Percentiles rank a stretch among this genome's conserved stretches.
These are phyloP conservation scores for Hypomecis punctinalis DNA, from an alignment of 2,888 invertebrate species.

Conservation along the genomic window DNA sequence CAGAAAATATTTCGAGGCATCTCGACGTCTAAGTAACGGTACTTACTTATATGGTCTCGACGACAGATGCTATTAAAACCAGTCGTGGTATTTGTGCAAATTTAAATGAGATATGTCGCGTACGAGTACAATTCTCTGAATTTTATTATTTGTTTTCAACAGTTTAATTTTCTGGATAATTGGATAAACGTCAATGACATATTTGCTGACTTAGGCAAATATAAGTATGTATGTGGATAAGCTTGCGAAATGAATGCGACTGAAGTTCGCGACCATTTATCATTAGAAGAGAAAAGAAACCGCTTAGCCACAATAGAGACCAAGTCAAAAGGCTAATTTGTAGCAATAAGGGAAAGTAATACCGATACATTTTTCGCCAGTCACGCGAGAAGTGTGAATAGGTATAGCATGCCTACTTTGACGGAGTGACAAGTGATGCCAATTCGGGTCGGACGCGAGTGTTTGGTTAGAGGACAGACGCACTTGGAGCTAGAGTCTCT, in stretches of 20 bases:
- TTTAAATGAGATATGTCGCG: slow-evolving; percentile 39
- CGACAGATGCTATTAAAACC: slow-evolving; percentile 39
- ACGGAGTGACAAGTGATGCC: slow-evolving; percentile 64
- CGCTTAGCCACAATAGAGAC: slow-evolving; percentile 36
- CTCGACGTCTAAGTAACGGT: slow-evolving; percentile 16
- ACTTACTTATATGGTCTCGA: slow-evolving; percentile 24
- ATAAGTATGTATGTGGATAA: slow-evolving; percentile 8
- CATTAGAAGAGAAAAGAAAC: slow-evolving; percentile 29
- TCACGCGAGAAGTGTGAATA: slow-evolving; percentile 63
- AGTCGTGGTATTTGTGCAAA: slow-evolving; percentile 43
- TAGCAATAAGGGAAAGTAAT: slow-evolving; percentile 59
- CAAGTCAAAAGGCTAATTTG: slow-evolving; percentile 51
- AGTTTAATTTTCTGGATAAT: slow-evolving; percentile 36
- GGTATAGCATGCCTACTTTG: slow-evolving; percentile 43
- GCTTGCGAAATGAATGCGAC: slow-evolving; percentile 11
- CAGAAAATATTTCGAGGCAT: slow-evolving; percentile 20
- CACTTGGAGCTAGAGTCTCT: slow-evolving; percentile 31
- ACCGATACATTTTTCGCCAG: slow-evolving; percentile 58
- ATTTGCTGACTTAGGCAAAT: slow-evolving; percentile 16
- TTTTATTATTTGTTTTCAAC: slow-evolving; percentile 34
- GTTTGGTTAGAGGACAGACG: slow-evolving; percentile 60
- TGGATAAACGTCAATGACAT: slow-evolving; percentile 20
- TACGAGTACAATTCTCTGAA: slow-evolving; percentile 35
- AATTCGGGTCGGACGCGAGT: slow-evolving; percentile 66
- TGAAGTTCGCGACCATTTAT: slow-evolving; percentile 24